These are phyloP conservation scores for Drosophila suzukii DNA, from an alignment of 1,140 invertebrate species.

Conservation along the genomic window DNA sequence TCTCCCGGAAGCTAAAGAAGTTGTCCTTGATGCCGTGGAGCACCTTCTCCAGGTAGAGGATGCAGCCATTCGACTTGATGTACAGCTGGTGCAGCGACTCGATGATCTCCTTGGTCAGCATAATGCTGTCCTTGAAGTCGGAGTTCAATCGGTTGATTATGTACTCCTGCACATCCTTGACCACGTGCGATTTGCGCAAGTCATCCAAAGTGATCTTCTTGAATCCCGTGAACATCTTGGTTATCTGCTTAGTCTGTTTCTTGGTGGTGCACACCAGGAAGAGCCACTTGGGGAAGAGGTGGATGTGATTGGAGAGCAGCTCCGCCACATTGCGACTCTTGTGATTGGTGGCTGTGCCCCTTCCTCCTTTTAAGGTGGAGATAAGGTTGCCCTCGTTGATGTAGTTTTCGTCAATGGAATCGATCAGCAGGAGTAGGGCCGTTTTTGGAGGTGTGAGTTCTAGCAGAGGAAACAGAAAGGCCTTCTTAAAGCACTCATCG, in stretches of 20 bases:
- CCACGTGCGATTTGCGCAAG: constrained; percentile 93
- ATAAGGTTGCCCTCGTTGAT: constrained; percentile 84
- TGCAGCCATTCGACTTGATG: constrained; percentile 98
- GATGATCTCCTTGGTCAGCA: constrained; percentile 90
- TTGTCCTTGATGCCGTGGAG: constrained; percentile 96
- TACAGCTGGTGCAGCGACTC: constrained; percentile 97
- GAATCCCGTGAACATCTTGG: constrained; percentile 96
- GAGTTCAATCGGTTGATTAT: constrained; percentile 95
- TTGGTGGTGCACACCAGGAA: constrained; percentile 95
- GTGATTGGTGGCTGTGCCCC: constrained; percentile 84
- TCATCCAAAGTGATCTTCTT: constrained; percentile 97
- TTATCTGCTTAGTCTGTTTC: constrained; percentile 93
- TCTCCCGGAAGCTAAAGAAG: constrained; percentile 93
- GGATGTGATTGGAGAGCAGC: constrained; percentile 94
- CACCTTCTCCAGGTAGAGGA: constrained; percentile 96
- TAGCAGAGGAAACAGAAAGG: constrained; percentile 93
- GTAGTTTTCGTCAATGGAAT: constrained; percentile 94
- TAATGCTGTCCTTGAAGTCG: constrained; percentile 86
- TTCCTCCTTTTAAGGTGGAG: constrained; percentile 83
- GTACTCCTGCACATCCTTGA: constrained; percentile 97
- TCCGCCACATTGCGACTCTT: constrained; percentile 91
- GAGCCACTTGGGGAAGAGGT: constrained; percentile 97
- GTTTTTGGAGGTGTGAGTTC: constrained; percentile 93
- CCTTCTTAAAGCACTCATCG: constrained; percentile 95
- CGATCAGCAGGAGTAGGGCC: constrained; percentile 93